Base-by-base conservation (phyloP, 1,140 invertebrate species). In the Triops cancriformis region DNA sequence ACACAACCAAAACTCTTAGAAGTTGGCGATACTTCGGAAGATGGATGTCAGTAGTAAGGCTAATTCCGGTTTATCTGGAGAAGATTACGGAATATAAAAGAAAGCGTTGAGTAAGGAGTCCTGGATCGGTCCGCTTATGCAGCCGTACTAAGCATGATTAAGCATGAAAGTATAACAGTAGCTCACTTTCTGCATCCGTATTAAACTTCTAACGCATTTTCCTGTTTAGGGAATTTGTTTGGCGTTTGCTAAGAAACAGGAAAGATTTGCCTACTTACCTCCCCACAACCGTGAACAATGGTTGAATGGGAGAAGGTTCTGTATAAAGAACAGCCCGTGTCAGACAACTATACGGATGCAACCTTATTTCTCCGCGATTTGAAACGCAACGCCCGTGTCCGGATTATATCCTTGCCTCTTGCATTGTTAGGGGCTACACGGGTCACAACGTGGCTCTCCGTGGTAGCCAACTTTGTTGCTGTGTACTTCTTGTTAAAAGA, bases 401-500 rank as follows among this genome's bases (percentile, higher is more conserved):
- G 14, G 2, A 23, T 64, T 2, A 2, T 64, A 64, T 18, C 51
- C 23, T 18, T 64, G 23, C 51, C 18, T 23, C 23, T 6, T 18
- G 51, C 51, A 23, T 64, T 64, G 14, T 64, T 64, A 18, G 51
- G 51, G 10, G 51, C 51, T 0, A 14, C 51, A 23, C 51, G 14
- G 14, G 14, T 64, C 9, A 64, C 51, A 9, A 64, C 51, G n/a
- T 64, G 51, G 51, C 18, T 64, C 14, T 64, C 51, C 23, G 51
- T 64, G 18, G 51, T 64, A n/a, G 14, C 51, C 6, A 64, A 64
- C 76, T 81, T 82, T 79, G 26, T 81, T 10, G 51, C 75, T 23
- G 31, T 81, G 14, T 80, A 78, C 72, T 76, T 80, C 26, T 76
- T 79, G 18, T 78, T 77, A 31, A 80, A 78, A 23, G 73, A 76